Percentiles rank a stretch among this genome's conserved stretches.
Conservation (phyloP, 2,113 vertebrate species). For the Hypocryptadius cinnamomeus region DNA sequence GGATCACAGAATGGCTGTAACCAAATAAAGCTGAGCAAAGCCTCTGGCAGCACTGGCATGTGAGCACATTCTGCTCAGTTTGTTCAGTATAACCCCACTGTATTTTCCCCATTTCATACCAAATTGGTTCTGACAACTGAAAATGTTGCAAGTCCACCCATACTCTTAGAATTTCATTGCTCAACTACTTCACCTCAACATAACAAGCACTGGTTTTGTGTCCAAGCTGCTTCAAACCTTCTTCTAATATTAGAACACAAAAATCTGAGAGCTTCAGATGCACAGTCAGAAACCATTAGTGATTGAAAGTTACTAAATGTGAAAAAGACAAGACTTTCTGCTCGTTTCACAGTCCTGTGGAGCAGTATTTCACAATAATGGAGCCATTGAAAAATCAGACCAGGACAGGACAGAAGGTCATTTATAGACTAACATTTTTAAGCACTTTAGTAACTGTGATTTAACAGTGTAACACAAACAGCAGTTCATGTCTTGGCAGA, state of each 20-base stretch:
- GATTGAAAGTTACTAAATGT: not conserved
- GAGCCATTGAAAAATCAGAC: not conserved
- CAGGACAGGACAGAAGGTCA: not conserved
- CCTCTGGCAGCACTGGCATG: not conserved
- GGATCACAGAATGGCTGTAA: not conserved
- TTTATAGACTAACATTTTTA: not conserved
- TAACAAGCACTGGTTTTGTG: rapidly evolving
- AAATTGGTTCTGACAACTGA: not conserved
- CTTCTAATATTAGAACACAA: not conserved
- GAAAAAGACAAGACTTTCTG: not conserved
- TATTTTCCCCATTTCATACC: not conserved
- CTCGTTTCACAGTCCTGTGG: not conserved
- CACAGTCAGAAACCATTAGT: not conserved
- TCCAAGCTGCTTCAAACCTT: not conserved
- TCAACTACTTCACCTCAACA: not conserved
- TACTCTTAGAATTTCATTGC: not conserved
- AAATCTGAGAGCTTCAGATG: not conserved
- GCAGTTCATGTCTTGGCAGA: not conserved
- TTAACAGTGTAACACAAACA: not conserved
- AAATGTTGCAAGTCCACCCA: not conserved
- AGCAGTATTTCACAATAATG: not conserved
- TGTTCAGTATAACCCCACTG: not conserved
- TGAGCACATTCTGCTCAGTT: rapidly evolving
- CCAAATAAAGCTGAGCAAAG: not conserved
- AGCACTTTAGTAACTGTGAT: not conserved